Base-by-base conservation (phyloP, 2,113 vertebrate species). In the Platysternon megacephalum region DNA sequence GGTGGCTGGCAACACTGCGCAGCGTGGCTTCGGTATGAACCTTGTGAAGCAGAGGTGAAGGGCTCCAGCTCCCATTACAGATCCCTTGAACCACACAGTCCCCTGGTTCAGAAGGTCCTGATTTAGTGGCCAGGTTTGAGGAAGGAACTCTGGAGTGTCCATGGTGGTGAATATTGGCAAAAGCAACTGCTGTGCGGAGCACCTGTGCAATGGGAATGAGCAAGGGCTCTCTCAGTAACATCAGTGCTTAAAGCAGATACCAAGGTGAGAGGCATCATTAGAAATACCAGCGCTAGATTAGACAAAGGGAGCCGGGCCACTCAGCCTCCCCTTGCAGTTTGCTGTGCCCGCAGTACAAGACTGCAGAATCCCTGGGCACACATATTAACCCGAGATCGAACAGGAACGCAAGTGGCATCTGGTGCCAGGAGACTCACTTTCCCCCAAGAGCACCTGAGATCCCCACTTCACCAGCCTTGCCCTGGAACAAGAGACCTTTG, bases 211-310 rank as follows among this genome's bases (percentile, higher is more conserved):
- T 35, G 58, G 58, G 56, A 35, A 35, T 65, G 58, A 16, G 29
- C 58, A 32, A 65, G 58, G 51, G 61, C 86, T 61, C 8, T 0
- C n/a, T 6, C 68, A 79, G 87, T 19, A 44, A 65, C 68, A 58
- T 79, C 1, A 2, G n/a, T 1, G 0, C 55, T 85, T 0, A 0
- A 61, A 22, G 42, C 9, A 65, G 68, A 46, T 44, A 49, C 49
- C 3, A 4, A 56, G 78, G 61, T 35, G 74, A 13, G 22, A 35
- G 84, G 32, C 4, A 88, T 84, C 84, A 46, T 42, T 72, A 58
- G 84, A 32, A 61, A 82, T 2, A 29, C 82, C 1, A n/a, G 84
- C 91, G 42, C 86, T 11, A 26, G 0, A 0, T 74, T 89, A 81
- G 79, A 29, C 82, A 46, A 74, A 6, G 39, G 3, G 49, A 90